Evolutionary conservation across 2,113 vertebrate species (phyloP).

Genomic region (Illadopsis cleaveri): DNA sequence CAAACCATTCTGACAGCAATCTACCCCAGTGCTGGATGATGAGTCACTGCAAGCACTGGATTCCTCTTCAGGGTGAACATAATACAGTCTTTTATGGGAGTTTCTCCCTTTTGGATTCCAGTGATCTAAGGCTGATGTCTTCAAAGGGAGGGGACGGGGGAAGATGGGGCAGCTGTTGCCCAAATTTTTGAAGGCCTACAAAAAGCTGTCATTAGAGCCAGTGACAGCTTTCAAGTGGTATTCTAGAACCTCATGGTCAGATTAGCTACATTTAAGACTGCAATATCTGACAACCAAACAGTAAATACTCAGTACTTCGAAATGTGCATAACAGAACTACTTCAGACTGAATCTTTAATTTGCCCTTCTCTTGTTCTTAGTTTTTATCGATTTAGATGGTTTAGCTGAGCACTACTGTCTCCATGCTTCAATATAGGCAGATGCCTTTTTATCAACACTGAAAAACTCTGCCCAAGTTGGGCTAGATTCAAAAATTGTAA

Average conservation of each 20-base stretch:
- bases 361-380: not conserved
- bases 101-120: not conserved
- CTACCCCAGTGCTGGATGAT: not conserved
- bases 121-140: not conserved
- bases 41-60: not conserved
- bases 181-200: not conserved
- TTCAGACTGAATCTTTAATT: not conserved
- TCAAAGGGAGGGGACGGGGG: not conserved
- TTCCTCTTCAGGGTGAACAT: not conserved
- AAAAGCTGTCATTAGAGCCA: not conserved
- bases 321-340: not conserved
- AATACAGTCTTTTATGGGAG: not conserved
- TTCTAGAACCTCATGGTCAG: not conserved
- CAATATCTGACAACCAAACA: not conserved
- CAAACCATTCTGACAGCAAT: not conserved
- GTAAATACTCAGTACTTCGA: not conserved
- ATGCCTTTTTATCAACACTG: not conserved
- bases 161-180: not conserved
- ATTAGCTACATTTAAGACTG: not conserved
- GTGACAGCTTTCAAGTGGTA: not conserved
- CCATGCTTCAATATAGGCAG: not conserved
- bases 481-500: not conserved
- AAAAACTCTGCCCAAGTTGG: not conserved
- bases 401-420: not conserved
- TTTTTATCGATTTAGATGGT: not conserved